Evolutionary conservation across 2,888 invertebrate species (phyloP), one percentile per base, ranked within the genome.

Genomic region (Eulithis prunata): DNA sequence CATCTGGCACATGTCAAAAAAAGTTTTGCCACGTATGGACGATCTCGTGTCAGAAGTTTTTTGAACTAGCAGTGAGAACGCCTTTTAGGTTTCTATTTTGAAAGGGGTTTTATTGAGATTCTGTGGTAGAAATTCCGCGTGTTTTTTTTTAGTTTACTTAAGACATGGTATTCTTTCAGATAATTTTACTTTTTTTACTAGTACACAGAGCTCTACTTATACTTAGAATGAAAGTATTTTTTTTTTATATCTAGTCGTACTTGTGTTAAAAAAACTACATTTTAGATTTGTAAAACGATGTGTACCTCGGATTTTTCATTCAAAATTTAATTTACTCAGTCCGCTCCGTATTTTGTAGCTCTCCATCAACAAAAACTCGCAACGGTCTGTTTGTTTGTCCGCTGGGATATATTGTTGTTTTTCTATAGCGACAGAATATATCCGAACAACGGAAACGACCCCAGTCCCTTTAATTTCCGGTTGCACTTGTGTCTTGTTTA

Each of bases 381-480:
- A 52, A 13, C 47, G 60, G 62, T 69, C 53, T 75, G 79, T 78
- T 78, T 78, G 75, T 75, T 75, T 75, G 70, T 70, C 64, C 73
- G 67, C 59, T 58, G 70, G 68, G 66, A 70, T 67, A 77, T 75
- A 78, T 76, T 80, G 77, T 79, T 83, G 77, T 83, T 84, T 83
- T 82, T 81, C 73, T 79, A 78, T 74, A 77, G 76, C 70, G 59
- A 69, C 68, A 58, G 61, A 73, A 71, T 75, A 66, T 71, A 74
- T 65, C 75, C 72, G 74, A 78, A 79, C 75, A 76, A 72, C 75
- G 82, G 83, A 82, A 80, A 80, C 77, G 73, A 76, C 76, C 71
- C 77, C 77, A 75, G 83, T 81, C 83, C 82, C 82, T 85, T 88
- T 87, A 87, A 87, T 88, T 87, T 88, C 87, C 87, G 86, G 80